Conservation (phyloP, 2,113 vertebrate species). For the Climacteris rufus region DNA sequence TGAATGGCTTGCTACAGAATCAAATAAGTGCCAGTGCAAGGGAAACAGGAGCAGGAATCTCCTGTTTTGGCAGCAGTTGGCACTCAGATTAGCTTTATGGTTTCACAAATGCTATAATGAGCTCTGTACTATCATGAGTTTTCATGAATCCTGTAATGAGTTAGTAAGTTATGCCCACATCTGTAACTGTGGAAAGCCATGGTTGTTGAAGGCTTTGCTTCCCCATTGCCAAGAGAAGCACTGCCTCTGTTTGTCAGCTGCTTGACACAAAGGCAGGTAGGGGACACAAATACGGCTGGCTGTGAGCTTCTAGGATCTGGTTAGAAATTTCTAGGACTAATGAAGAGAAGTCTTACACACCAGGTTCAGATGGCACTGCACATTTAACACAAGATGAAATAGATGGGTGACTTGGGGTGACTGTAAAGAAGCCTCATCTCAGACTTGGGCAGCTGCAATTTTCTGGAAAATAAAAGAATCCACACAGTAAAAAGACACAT, state of each 20-base stretch:
- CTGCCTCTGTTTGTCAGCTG: not conserved
- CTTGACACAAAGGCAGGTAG: not conserved
- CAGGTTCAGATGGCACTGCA: not conserved
- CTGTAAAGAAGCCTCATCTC: not conserved
- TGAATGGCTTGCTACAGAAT: not conserved
- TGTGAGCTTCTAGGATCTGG: not conserved
- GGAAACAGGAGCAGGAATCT: not conserved
- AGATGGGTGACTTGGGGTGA: not conserved
- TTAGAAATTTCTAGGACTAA: not conserved
- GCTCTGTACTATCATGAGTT: no score
- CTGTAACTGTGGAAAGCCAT: not conserved
- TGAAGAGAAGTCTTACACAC: not conserved
- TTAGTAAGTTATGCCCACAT: not conserved
- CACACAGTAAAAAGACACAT: not conserved
- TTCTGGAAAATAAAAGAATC: not conserved
- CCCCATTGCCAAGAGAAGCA: fast-evolving
- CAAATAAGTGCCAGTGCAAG: not conserved
- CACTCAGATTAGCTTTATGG: not conserved
- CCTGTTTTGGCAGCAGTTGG: not conserved
- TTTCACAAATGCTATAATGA: no score
- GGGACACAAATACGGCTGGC: not conserved
- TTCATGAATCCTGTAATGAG: no score
- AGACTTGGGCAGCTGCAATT: not conserved
- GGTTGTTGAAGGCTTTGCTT: not conserved
- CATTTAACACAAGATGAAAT: not conserved